Evolutionary conservation across 35 echinoderm and acorn worm genomes (phyloP).

Genomic region (Heliocidaris erythrogramma): DNA sequence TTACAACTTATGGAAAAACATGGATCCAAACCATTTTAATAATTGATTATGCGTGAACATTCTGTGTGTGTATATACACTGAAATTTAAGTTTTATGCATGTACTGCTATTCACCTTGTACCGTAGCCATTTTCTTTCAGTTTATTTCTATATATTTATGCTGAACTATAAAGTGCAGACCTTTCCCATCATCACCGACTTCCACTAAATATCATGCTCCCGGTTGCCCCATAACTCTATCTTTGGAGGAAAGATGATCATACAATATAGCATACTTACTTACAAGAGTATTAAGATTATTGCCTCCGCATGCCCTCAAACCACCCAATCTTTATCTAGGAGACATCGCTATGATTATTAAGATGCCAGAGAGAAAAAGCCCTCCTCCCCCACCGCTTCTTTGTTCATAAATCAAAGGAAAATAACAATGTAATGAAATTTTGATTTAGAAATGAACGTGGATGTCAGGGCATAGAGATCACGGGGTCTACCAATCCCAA

Average conservation of each 20-base stretch:
- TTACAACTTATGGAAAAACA: too few relatives aligned
- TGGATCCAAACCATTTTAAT: too few relatives aligned
- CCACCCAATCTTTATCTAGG: neutral
- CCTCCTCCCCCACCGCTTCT: neutral
- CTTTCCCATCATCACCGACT: neutral
- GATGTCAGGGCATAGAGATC: neutral
- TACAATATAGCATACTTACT: neutral
- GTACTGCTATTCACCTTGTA: too few relatives aligned
- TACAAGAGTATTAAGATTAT: neutral
- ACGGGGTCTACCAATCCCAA: neutral
- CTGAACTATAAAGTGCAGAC: neutral
- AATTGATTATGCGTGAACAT: too few relatives aligned
- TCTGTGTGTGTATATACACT: too few relatives aligned
- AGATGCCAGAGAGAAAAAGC: conserved; percentile 7
- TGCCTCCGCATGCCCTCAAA: neutral
- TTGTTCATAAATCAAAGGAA: neutral
- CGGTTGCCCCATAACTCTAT: neutral
- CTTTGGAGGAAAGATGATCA: neutral
- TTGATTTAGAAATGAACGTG: conserved; percentile 23
- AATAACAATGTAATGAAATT: conserved; percentile 42
- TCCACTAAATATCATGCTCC: neutral
- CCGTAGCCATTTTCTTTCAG: neutral
- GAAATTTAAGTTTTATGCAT: too few relatives aligned
- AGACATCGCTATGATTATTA: neutral
- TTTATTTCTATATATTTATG: neutral